Percentiles rank a stretch among this genome's conserved stretches.
phyloP scores from a whole-genome alignment of 2,113 vertebrate species.

The Uria lomvia region DNA sequence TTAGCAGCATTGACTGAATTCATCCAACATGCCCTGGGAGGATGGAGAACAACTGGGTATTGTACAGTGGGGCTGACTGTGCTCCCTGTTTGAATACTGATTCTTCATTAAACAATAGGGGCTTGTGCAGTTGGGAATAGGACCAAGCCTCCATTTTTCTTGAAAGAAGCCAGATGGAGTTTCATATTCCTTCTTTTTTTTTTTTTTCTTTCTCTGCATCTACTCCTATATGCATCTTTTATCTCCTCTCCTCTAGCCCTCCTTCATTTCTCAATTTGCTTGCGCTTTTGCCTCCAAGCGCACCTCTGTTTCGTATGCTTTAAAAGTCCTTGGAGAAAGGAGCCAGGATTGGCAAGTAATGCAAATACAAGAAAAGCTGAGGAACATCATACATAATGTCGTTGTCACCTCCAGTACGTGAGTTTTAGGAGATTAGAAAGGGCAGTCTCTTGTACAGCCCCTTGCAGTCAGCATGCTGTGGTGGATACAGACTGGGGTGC shows the following conservation, averaged over 20 bases:
- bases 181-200: background rate
- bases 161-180: background rate
- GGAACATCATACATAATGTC: background rate
- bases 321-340: background rate
- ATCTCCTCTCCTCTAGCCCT: background rate
- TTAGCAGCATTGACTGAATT: background rate
- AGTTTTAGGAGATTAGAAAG: background rate
- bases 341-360: background rate
- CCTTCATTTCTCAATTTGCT: background rate
- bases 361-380: background rate
- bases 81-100: conserved; percentile 7
- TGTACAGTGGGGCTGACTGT: background rate
- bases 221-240: background rate
- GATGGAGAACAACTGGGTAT: background rate
- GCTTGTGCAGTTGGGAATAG: background rate
- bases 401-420: background rate
- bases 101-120: conserved; percentile 4
- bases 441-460: background rate
- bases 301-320: background rate
- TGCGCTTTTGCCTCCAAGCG: background rate
- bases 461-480: fast-evolving
- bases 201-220: background rate
- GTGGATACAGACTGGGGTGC: background rate
- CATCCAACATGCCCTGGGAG: background rate
- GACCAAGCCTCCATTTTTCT: background rate